These are phyloP conservation scores for Spinibarbus caldwelli DNA, from an alignment of 2,797 vertebrate genomes.

Conservation along the genomic window DNA sequence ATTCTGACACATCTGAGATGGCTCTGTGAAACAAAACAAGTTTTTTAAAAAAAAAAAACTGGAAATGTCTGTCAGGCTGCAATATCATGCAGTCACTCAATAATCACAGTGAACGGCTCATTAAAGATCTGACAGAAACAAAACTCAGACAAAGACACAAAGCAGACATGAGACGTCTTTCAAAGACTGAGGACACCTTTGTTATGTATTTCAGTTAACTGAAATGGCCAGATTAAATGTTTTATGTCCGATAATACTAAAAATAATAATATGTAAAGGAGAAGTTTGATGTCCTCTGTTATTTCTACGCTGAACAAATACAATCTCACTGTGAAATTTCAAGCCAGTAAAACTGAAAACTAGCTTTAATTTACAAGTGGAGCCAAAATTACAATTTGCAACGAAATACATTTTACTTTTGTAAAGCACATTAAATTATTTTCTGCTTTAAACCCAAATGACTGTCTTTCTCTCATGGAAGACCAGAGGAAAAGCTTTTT, in stretches of 20 bases:
- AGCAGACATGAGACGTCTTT: not conserved
- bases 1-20: slow-evolving; percentile 44
- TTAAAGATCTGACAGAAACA: slow-evolving; percentile 55
- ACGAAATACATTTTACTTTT: not conserved
- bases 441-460: not conserved
- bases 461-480: not conserved
- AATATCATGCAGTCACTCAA: slow-evolving; percentile 38
- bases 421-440: not conserved
- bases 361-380: not conserved
- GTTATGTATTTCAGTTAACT: not conserved
- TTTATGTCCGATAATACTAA: not conserved
- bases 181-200: not conserved
- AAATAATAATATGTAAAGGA: not conserved
- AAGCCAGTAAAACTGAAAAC: not conserved
- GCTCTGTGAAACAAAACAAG: slow-evolving; percentile 50
- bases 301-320: no score
- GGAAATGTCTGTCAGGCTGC: slow-evolving; percentile 41
- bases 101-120: slow-evolving; percentile 56
- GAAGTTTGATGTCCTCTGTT: no score
- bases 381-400: not conserved
- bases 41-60: not conserved
- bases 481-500: not conserved
- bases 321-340: not conserved
- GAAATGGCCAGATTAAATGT: not conserved
- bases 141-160: slow-evolving; percentile 27